A percentile compares a stretch with the other conserved stretches of the same genome.
These are phyloP conservation scores for Thalassoma bifasciatum DNA, from an alignment of 2,113 vertebrate genomes.

Conservation along the genomic window DNA sequence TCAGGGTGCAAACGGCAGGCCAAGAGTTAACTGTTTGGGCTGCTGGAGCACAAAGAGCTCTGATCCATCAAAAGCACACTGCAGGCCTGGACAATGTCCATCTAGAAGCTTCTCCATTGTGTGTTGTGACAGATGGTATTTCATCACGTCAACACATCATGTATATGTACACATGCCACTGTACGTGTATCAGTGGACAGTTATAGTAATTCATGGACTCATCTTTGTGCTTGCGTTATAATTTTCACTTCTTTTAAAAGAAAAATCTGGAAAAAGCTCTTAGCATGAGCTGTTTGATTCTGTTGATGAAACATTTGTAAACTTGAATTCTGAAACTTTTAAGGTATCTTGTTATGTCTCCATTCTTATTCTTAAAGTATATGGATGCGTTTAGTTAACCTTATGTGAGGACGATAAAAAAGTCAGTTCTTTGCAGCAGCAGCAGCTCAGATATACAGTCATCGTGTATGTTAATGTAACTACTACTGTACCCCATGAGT, in stretches of 20 bases:
- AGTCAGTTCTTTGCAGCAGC: not conserved
- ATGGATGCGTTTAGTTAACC: not conserved
- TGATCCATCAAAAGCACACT: constrained; percentile 77
- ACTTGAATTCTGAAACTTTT: not conserved
- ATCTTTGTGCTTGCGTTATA: not conserved
- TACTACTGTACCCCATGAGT: not conserved
- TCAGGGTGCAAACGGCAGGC: constrained; percentile 27
- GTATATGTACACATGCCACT: constrained; percentile 55
- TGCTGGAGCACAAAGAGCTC: constrained; percentile 74
- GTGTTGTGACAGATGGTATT: constrained; percentile 72
- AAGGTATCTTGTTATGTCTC: not conserved
- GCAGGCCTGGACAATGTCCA: constrained; percentile 74
- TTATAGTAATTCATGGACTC: constrained; percentile 1
- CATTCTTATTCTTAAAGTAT: not conserved
- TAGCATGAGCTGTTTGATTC: not conserved
- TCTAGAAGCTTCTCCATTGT: constrained; percentile 82
- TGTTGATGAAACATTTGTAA: not conserved
- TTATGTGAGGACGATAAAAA: not conserved
- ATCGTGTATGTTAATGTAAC: constrained; percentile 31
- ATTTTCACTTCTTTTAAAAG: not conserved
- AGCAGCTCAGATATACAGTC: constrained; percentile 10
- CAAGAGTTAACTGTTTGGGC: constrained; percentile 68
- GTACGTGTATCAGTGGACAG: not conserved
- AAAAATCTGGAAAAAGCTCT: not conserved
- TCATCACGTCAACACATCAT: constrained; percentile 77